Evolutionary conservation across 1,140 invertebrate genomes (phyloP), one percentile per base, ranked within the genome.

Genomic region (Ceratina australensis): DNA sequence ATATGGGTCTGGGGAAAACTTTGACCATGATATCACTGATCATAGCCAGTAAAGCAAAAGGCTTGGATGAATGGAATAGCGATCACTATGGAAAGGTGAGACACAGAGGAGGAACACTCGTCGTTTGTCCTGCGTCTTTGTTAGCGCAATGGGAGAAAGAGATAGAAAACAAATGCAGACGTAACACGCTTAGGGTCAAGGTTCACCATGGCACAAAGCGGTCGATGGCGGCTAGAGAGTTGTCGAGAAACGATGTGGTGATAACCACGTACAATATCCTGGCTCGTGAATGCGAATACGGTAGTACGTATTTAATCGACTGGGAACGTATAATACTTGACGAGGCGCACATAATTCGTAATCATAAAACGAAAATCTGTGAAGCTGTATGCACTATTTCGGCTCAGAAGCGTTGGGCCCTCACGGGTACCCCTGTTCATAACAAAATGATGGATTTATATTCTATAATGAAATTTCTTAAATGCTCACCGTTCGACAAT

Each of bases 1-100:
- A 99, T 89, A 99, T 99, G 98, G 98, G 98, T 42, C 91, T 97
- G 0, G 97, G 97, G 0, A 99, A 99, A 92, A 99, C 98, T 0
- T 90, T 99, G 7, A 97, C 97, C 0, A 98, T 98, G 95, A 97
- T 99, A 78, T 94, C 97, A 0, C 90, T 98, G 4, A 80, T 92
- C 12, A 66, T 92, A 12, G 60, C 73, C 1, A 77, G 66, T 42
- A 93, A 97, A 3, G 86, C 96, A 67, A 84, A 86, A 15, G 69
- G 83, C 82, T 86, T 81, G 7, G 82, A 87, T 50, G 78, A 84
- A 1, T 84, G 88, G 0, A 81, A 75, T 74, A 86, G 89, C 16
- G 83, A 88, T 28, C 83, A 81, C 33, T 10, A 68, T 84, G 86
- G 67, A 60, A 59, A 18, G 74, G 86, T 89, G 42, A 83, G 90